Evolutionary conservation across 2,888 invertebrate species (phyloP), one percentile per base, ranked within the genome.

Genomic region (Macrosiphum euphorbiae): DNA sequence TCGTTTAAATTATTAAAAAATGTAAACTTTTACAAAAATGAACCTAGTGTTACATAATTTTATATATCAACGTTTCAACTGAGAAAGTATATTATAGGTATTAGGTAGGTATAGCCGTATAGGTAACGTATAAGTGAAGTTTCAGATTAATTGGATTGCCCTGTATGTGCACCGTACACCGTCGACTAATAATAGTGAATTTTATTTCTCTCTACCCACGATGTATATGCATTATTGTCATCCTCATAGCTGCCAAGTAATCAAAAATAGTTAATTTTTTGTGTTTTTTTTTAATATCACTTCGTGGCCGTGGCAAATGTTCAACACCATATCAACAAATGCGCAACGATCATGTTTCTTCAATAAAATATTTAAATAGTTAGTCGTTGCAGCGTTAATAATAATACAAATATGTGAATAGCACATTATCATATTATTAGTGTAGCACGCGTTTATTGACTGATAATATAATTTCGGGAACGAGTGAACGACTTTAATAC

Each of bases 291-390:
- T 91, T 55, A 85, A 52, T 58, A n/a, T 50, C 44, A 85, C 55
- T 44, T 85, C 28, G 20, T 91, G 24, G 24, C 5, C 28, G 85
- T 91, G 91, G 85, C 91, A 44, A 91, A 55, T 55, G 55, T 85
- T 91, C 91, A 91, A 85, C 41, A 44, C 90, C n/a, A 55, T 78
- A 41, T 90, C 90, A 84, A 50, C 90, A 35, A 67, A 44, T 78
- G 78, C 78, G 26, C 50, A 52, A 90, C 90, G 41, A 89, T 89
- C 61, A 61, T 89, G 8, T 61, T 61, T 89, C 89, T 61, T 44
- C 61, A 61, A 89, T 89, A 61, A 89, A 89, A 89, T 44, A 61
- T 89, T 89, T 16, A 44, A 47, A 89, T 61, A 61, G 44, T 44
- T 44, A 85, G 85, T 41, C 44, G 26, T 26, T 44, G 44, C 26